These are phyloP conservation scores for Parotocinclus haroldoi DNA, from an alignment of 2,797 vertebrate species.

Conservation along the genomic window DNA sequence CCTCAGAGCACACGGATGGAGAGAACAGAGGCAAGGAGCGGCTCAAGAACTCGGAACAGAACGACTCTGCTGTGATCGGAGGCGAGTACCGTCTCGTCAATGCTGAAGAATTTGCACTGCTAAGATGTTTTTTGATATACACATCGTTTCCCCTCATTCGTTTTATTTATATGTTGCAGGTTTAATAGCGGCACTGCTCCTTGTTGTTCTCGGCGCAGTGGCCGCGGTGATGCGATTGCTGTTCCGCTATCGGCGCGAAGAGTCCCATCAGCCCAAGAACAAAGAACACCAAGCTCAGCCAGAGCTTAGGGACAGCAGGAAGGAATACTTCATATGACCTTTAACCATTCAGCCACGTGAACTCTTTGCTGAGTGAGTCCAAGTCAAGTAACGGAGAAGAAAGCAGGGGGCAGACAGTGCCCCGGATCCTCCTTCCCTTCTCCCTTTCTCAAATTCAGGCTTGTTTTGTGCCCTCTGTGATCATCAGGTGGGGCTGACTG, in stretches of 20 bases:
- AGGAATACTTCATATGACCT: slow-evolving; percentile 84
- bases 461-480: slow-evolving; percentile 7
- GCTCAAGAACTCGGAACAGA: slow-evolving; percentile 72
- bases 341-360: slow-evolving; percentile 48
- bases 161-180: slow-evolving; percentile 61
- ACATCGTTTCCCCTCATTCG: neutral
- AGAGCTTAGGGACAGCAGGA: slow-evolving; percentile 76
- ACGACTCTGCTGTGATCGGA: slow-evolving; percentile 81
- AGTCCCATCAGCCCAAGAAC: slow-evolving; percentile 71
- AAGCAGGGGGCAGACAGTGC: neutral
- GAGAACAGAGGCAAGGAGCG: slow-evolving; percentile 66
- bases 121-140: too few relatives aligned
- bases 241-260: slow-evolving; percentile 73
- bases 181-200: slow-evolving; percentile 79
- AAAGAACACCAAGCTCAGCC: slow-evolving; percentile 64
- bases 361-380: neutral
- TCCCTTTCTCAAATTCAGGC: slow-evolving; percentile 6
- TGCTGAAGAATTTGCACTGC: too few relatives aligned
- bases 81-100: slow-evolving; percentile 58
- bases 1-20: slow-evolving; percentile 41
- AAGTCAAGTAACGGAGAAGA: slow-evolving; percentile 11
- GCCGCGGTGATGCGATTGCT: slow-evolving; percentile 77
- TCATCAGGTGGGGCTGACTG: neutral
- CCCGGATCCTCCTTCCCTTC: slow-evolving; percentile 7
- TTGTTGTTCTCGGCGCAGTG: slow-evolving; percentile 74